Base-by-base conservation (phyloP, 2,888 invertebrate species). In the Marasmarcha lunaedactyla region DNA sequence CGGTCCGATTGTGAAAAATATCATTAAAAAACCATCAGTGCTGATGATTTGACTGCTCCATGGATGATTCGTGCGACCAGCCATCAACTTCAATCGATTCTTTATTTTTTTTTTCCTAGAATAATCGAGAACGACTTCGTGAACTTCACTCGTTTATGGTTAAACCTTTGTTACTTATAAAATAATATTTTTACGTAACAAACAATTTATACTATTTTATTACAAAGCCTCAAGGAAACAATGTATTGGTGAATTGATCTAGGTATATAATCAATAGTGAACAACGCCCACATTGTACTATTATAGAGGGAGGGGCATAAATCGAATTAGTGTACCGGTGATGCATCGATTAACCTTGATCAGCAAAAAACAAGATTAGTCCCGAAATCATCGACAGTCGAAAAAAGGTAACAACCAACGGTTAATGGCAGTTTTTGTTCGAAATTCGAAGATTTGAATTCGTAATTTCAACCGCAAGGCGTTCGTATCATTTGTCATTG, bases 1-100 rank as follows among this genome's bases (percentile, higher is more conserved):
- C 77, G 71, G 61, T 47, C 67, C 78, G 78, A 81, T 83, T 81
- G 83, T 81, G 81, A 84, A 84, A 84, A 83, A 84, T 84, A 84
- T 84, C 84, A 84, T 84, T 84, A 84, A 84, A 84, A 84, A 81
- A 78, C 77, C 83, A 84, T 84, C 84, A 84, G 76, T 60, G 71
- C 61, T 71, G 78, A 78, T 77, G 79, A 78, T 81, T 79, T 71
- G 71, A 70, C 67, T 71, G 72, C 63, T 62, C 68, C 64, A 63
- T 64, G 59, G 64, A 63, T 65, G 71, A 69, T 71, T 69, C 50
- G 20, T 20, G 20, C 3, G 20, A 20, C 7, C 59, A 56, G 63
- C 69, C 78, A 74, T 76, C 77, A 77, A 66, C 73, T 73, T 63
- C 79, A 78, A 83, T 83, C 81, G 79, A 83, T 79, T 76, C 67